Conservation (phyloP, 1,140 invertebrate genomes). For the Vanessa atalanta region DNA sequence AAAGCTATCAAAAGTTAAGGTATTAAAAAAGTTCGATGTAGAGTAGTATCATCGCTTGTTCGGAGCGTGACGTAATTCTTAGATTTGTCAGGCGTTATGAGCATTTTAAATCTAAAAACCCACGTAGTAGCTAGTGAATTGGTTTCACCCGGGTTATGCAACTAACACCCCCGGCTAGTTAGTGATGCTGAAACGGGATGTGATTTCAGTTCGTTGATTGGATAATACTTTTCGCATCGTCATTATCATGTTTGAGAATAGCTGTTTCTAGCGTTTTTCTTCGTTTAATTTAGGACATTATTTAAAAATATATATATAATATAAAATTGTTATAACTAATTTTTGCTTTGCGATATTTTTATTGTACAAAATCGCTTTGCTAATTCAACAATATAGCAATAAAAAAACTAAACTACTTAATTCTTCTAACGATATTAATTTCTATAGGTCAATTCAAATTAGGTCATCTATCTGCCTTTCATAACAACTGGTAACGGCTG, state of each 20-base stretch:
- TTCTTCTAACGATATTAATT: too few relatives aligned
- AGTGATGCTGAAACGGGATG: neutral
- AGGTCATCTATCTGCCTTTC: too few relatives aligned
- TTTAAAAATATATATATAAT: neutral
- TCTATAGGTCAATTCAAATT: too few relatives aligned
- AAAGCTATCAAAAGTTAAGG: slow-evolving; percentile 1
- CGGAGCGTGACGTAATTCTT: neutral
- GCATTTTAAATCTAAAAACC: neutral
- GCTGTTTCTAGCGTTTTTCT: neutral
- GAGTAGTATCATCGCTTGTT: neutral
- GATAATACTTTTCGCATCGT: neutral
- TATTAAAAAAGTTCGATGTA: slow-evolving; percentile 8
- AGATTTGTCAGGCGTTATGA: neutral
- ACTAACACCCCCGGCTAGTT: slow-evolving; percentile 4
- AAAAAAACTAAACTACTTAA: too few relatives aligned
- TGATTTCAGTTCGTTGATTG: slow-evolving; percentile 5
- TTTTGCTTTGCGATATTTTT: too few relatives aligned
- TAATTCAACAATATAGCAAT: too few relatives aligned
- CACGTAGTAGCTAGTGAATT: slow-evolving; percentile 7
- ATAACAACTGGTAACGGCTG: too few relatives aligned
- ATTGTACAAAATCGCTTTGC: too few relatives aligned
- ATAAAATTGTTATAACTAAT: too few relatives aligned
- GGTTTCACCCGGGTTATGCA: slow-evolving; percentile 2
- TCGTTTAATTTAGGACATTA: neutral
- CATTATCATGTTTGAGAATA: neutral